Conservation (phyloP, 2,888 invertebrate species). For the Amphipyra tragopoginis region DNA sequence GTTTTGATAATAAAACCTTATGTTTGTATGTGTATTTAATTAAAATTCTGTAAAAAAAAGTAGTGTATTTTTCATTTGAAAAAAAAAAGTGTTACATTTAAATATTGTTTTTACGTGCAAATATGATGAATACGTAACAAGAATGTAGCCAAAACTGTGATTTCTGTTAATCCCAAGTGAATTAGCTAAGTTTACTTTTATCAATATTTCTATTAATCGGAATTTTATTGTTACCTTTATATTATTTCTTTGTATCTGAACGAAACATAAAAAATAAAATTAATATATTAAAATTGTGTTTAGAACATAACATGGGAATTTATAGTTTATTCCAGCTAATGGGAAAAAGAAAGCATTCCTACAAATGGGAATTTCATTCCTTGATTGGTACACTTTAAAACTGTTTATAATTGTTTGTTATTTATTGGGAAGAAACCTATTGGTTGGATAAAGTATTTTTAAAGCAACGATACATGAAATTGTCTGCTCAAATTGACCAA, state of each 20-base stretch:
- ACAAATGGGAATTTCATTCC: conserved; percentile 39
- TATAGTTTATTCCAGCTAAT: conserved; percentile 19
- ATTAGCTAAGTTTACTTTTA: background rate
- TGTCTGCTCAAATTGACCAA: conserved; percentile 13
- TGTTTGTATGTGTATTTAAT: background rate
- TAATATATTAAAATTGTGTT: no score
- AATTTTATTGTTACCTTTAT: background rate
- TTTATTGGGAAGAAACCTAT: conserved; percentile 23
- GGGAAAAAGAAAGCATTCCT: conserved; percentile 40
- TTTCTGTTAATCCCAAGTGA: background rate
- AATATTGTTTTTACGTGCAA: no score
- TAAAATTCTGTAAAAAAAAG: no score
- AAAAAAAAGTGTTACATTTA: no score
- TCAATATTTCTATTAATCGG: no score
- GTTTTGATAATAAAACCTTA: background rate
- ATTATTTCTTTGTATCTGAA: no score
- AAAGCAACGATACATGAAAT: conserved; percentile 16
- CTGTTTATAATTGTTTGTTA: conserved; percentile 33
- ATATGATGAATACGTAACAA: no score
- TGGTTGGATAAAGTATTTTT: conserved; percentile 16
- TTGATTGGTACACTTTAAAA: conserved; percentile 21
- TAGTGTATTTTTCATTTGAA: no score
- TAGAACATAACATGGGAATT: conserved; percentile 3
- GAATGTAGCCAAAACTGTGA: background rate
- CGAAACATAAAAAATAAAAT: no score